Percentiles rank a stretch among this genome's conserved stretches.
Conservation (phyloP, 2,113 vertebrate species). For the Paradoxurus hermaphroditus region DNA sequence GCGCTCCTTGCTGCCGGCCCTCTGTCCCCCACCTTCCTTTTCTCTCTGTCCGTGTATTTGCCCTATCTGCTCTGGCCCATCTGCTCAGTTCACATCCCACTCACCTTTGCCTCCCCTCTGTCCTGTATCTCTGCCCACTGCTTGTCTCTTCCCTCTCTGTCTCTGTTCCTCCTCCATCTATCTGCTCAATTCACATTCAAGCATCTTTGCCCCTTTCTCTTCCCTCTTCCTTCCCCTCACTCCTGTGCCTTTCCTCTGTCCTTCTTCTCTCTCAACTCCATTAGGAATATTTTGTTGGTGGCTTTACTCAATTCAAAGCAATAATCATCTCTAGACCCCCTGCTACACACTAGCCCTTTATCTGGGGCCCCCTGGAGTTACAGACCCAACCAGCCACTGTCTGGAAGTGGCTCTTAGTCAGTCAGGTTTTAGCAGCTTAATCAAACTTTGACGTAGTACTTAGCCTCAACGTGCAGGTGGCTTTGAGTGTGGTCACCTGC, state of each 20-base stretch:
- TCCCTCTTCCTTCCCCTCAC: neutral
- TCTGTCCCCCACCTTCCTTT: neutral
- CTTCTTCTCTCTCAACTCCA: neutral
- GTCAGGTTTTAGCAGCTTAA: neutral
- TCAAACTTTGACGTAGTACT: neutral
- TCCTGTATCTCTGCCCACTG: neutral
- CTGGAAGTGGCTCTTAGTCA: neutral
- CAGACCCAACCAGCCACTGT: neutral
- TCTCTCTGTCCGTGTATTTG: neutral
- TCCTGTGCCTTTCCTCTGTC: neutral
- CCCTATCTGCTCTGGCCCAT: neutral
- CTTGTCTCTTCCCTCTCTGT: neutral
- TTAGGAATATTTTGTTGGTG: neutral
- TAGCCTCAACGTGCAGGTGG: neutral
- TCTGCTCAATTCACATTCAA: neutral
- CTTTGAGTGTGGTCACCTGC: neutral
- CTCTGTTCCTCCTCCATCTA: neutral
- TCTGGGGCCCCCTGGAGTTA: neutral
- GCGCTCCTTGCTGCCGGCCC: too few relatives aligned
- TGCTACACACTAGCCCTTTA: neutral
- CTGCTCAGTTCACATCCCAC: neutral
- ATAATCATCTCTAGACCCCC: neutral
- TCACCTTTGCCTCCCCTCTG: neutral
- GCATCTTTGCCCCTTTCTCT: neutral
- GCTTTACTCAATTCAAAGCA: neutral